phyloP scores from a whole-genome alignment of 2,888 invertebrate genomes.

The Charanyca ferruginea region DNA sequence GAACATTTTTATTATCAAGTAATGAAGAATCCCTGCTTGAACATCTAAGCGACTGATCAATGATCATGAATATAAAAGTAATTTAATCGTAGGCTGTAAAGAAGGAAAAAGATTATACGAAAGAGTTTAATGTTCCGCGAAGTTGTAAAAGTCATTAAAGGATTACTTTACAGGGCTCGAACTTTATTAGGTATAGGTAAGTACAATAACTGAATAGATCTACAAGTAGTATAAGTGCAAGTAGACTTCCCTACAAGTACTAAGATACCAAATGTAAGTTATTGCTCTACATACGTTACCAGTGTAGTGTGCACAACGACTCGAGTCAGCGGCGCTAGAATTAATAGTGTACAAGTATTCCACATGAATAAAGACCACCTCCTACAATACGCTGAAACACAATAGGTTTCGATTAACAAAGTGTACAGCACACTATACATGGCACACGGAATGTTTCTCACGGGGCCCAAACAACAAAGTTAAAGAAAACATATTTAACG shows the following conservation, averaged over 20 bases:
- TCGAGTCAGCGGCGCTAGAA: slow-evolving; percentile 23
- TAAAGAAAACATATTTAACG: slow-evolving; percentile 75
- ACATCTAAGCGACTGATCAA: slow-evolving; percentile 37
- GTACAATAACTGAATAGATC: slow-evolving; percentile 29
- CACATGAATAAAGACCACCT: slow-evolving; percentile 39
- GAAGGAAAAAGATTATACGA: slow-evolving; percentile 39
- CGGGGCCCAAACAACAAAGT: slow-evolving; percentile 71
- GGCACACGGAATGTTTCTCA: slow-evolving; percentile 72
- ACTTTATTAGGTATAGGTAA: slow-evolving; percentile 25
- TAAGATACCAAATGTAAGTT: slow-evolving; percentile 10
- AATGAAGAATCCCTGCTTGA: slow-evolving; percentile 27
- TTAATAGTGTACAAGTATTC: slow-evolving; percentile 50
- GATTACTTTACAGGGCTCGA: slow-evolving; percentile 35
- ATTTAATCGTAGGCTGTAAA: slow-evolving; percentile 38
- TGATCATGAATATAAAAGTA: slow-evolving; percentile 42
- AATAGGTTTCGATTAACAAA: slow-evolving; percentile 68
- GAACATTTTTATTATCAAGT: slow-evolving; percentile 8
- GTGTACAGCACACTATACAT: slow-evolving; percentile 41
- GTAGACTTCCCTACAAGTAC: slow-evolving; percentile 1
- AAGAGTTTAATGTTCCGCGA: slow-evolving; percentile 50
- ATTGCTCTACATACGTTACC: slow-evolving; percentile 20
- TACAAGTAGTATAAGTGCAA: slow-evolving; percentile 22
- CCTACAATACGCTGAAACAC: slow-evolving; percentile 49
- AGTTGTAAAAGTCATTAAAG: slow-evolving; percentile 52
- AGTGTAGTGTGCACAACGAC: slow-evolving; percentile 11